A percentile compares a stretch with the other conserved stretches of the same genome.
These are phyloP conservation scores for Semotilus atromaculatus DNA, from an alignment of 2,797 vertebrate species.

Conservation along the genomic window DNA sequence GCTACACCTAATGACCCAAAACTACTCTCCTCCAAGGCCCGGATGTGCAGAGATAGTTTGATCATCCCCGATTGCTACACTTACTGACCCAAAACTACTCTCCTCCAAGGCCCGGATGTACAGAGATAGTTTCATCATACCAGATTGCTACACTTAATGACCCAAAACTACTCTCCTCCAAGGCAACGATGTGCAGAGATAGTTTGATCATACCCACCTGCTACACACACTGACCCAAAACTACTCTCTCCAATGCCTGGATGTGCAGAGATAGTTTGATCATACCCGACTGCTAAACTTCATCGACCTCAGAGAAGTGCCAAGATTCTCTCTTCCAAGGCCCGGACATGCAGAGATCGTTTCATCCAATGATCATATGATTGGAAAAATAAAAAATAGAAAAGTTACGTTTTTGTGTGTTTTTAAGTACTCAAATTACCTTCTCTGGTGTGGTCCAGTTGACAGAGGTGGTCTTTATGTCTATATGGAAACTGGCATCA, in stretches of 20 bases:
- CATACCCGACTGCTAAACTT: not conserved
- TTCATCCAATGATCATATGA: too few relatives aligned
- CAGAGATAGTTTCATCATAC: too few relatives aligned
- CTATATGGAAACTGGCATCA: not conserved
- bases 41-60: not conserved
- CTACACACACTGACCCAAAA: too few relatives aligned
- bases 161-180: too few relatives aligned
- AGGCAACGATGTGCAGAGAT: too few relatives aligned
- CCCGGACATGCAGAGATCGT: too few relatives aligned
- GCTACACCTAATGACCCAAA: too few relatives aligned
- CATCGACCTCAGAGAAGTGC: accelerated
- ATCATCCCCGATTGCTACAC: not conserved
- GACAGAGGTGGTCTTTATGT: not conserved
- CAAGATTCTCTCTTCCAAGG: not conserved
- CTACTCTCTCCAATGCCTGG: not conserved
- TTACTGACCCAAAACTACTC: too few relatives aligned
- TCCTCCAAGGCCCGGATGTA: too few relatives aligned
- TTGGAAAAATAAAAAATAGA: not conserved
- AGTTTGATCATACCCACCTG: too few relatives aligned
- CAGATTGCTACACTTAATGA: too few relatives aligned
- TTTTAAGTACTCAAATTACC: not conserved
- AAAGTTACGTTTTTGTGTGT: not conserved
- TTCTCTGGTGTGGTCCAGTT: not conserved
- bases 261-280: too few relatives aligned
- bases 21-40: not conserved